Conservation (phyloP, 2,113 vertebrate genomes). For the Sinocyclocheilus rhinocerous region DNA sequence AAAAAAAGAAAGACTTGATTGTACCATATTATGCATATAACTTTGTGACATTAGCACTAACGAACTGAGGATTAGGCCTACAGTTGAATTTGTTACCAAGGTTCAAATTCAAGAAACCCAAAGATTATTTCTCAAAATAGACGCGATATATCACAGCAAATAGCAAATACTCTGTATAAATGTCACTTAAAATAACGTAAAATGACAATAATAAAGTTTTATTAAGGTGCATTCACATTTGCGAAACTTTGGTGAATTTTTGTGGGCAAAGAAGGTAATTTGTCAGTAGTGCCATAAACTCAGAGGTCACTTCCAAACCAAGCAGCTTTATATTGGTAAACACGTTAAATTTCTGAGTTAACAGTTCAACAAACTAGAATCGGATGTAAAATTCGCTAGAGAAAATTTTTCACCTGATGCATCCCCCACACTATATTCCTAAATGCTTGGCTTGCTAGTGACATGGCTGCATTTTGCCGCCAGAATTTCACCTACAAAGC, state of each 20-base stretch:
- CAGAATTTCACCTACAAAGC: neutral
- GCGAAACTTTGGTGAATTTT: neutral
- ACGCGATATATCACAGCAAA: neutral
- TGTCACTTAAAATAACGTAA: neutral
- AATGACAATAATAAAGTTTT: neutral
- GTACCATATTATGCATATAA: constrained; percentile 10
- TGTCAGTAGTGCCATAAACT: neutral
- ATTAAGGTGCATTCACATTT: neutral
- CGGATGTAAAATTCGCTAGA: neutral
- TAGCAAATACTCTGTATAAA: neutral
- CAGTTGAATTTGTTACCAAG: neutral
- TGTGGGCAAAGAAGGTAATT: neutral
- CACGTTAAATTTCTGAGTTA: neutral
- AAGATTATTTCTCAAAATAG: neutral
- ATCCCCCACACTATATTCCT: neutral
- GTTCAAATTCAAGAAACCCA: constrained; percentile 5
- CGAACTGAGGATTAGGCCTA: neutral
- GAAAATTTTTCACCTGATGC: neutral
- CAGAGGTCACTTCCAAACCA: neutral
- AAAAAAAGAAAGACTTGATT: neutral
- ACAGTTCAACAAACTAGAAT: neutral
- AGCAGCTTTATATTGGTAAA: neutral
- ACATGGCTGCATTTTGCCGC: neutral
- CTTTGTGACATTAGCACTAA: neutral
- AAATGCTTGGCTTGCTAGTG: neutral